A percentile compares a stretch with the other conserved stretches of the same genome.
These are phyloP conservation scores for Pseudomyrmex gracilis DNA, from an alignment of 1,140 invertebrate species.

Conservation along the genomic window DNA sequence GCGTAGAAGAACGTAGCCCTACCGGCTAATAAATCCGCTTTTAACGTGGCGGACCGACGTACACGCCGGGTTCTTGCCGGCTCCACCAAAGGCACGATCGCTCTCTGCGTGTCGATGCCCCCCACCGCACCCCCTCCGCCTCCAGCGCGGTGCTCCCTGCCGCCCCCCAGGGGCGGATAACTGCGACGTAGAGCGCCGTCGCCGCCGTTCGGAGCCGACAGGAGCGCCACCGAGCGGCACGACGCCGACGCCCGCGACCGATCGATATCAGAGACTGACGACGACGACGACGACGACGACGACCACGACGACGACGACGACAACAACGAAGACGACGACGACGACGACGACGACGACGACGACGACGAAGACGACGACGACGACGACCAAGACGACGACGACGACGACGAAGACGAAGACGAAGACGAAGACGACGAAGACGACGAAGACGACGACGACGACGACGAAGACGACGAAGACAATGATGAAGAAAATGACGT, in stretches of 20 bases:
- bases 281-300: conserved; percentile 54
- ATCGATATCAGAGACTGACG: conserved; percentile 70
- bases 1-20: conserved; percentile 55
- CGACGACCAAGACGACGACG: conserved; percentile 74
- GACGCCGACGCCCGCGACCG: conserved; percentile 81
- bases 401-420: conserved; percentile 50
- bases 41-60: conserved; percentile 70
- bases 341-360: conserved; percentile 14
- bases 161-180: conserved; percentile 69
- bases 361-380: conserved; percentile 74
- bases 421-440: too few species aligned
- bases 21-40: conserved; percentile 70
- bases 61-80: conserved; percentile 80
- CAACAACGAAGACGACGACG: not conserved
- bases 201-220: conserved; percentile 70
- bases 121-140: conserved; percentile 60
- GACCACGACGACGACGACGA: conserved; percentile 16
- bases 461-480: too few species aligned
- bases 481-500: too few species aligned
- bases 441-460: conserved; percentile 10
- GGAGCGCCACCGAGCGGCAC: conserved; percentile 73
- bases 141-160: conserved; percentile 29
- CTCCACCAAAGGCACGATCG: conserved; percentile 80
- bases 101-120: conserved; percentile 75
- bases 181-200: conserved; percentile 68